A percentile compares a stretch with the other conserved stretches of the same genome.
These are phyloP conservation scores for Podocnemis expansa DNA, from an alignment of 2,113 vertebrate species.

Conservation along the genomic window DNA sequence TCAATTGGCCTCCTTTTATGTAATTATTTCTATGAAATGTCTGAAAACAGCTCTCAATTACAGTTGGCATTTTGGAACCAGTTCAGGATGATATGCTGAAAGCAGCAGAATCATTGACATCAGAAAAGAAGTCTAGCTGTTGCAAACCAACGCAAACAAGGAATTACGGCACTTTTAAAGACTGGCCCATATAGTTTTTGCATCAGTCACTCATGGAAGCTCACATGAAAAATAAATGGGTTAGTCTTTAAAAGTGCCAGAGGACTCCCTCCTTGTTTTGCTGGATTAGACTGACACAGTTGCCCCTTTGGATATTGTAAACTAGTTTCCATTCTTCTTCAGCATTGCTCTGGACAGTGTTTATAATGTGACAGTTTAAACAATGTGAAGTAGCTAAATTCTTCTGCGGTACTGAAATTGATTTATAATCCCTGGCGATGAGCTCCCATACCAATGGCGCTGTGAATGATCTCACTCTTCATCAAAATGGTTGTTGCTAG, in stretches of 20 bases:
- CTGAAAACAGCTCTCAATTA: background rate
- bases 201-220: no score
- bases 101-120: background rate
- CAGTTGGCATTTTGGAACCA: background rate
- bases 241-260: no score
- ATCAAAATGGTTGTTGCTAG: background rate
- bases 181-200: no score
- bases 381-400: background rate
- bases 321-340: background rate
- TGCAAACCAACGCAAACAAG: background rate
- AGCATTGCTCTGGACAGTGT: background rate
- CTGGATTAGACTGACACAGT: no score
- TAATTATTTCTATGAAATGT: background rate
- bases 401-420: background rate
- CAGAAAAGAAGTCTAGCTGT: background rate
- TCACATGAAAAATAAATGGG: no score
- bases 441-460: background rate
- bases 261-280: no score
- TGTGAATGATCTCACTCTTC: background rate
- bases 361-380: no score
- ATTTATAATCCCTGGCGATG: background rate
- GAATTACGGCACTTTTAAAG: no score
- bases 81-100: background rate
- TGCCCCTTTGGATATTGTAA: background rate
- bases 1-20: background rate